Base-by-base conservation (phyloP, 2,888 invertebrate species). In the Tetragonula carbonaria region DNA sequence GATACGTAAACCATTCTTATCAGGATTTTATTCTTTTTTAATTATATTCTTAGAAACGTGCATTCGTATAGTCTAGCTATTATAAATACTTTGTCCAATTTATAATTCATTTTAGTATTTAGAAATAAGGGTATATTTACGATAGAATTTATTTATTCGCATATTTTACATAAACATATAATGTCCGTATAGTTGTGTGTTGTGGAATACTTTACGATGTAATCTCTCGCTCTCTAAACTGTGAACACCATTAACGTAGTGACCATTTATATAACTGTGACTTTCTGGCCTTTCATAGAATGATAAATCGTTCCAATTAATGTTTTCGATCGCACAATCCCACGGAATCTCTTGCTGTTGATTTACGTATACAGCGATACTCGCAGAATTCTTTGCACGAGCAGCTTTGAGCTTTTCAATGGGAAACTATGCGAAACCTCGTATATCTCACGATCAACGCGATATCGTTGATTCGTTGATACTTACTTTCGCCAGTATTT, bases 241-340 rank as follows among this genome's bases (percentile, higher is more conserved):
- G 16, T 63, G 65, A 53, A n/a, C 53, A 45, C 16, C 50, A 55
- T 28, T 51, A 23, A n/a, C n/a, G 28, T 8, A 50, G 50, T 50
- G 50, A 75, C 51, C 53, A 57, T 76, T 67, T 66, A 28, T 66
- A 28, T 76, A 74, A 74, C 45, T 16, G 45, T 57, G 33, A 51
- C 38, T 57, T 75, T 23, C 50, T 75, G 4, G 53, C n/a, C n/a
- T 51, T 78, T 76, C 75, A 75, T 67, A 28, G 66, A n/a, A 55
- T 33, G 50, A 66, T 66, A 59, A 8, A 66, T 78, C 66, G 66
- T 33, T 23, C 33, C 33, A 57, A 33, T 33, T 33, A 33, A 78
- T 59, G 21, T 66, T 65, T 53, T 45, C 66, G 28, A n/a, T 50
- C 16, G 50, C 50, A 50, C 45, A 53, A 55, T 74, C n/a, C 45